Conservation (phyloP, 2,888 invertebrate species). For the Drepanosiphum platanoidis region DNA sequence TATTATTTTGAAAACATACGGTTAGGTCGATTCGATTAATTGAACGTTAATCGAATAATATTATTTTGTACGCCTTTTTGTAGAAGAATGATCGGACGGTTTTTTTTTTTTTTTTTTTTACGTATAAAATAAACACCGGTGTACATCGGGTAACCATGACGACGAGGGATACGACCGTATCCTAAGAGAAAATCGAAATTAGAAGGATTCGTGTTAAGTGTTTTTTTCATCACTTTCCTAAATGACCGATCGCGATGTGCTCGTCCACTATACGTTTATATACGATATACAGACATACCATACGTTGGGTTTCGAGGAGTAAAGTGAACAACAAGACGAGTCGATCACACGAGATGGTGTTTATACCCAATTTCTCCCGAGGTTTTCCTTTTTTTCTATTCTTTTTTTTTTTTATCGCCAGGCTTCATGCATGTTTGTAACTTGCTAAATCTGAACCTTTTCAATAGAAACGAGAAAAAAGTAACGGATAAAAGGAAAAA, state of each 20-base stretch:
- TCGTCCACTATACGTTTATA: not conserved
- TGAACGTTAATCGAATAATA: too few species aligned
- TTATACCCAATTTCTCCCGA: not conserved
- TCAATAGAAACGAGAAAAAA: not conserved
- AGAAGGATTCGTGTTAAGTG: not conserved
- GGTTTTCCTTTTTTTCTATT: not conserved
- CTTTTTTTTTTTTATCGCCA: constrained; percentile 1
- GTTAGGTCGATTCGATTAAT: too few species aligned
- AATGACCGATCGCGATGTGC: not conserved
- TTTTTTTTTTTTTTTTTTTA: too few species aligned
- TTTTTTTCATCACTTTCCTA: not conserved
- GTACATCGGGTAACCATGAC: too few species aligned
- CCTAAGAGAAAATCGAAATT: not conserved
- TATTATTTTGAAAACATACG: too few species aligned
- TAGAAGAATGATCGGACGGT: too few species aligned
- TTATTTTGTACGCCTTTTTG: too few species aligned
- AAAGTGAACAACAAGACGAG: not conserved
- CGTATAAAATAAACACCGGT: too few species aligned
- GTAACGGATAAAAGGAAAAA: not conserved
- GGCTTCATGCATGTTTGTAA: not conserved
- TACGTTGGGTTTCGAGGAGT: not conserved
- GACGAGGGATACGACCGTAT: not conserved
- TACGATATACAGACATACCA: not conserved
- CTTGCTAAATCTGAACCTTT: not conserved
- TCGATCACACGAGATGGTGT: not conserved